Percentiles rank a stretch among this genome's conserved stretches.
Conservation (phyloP, 2,797 vertebrate species). For the Gymnopithys bicolor region DNA sequence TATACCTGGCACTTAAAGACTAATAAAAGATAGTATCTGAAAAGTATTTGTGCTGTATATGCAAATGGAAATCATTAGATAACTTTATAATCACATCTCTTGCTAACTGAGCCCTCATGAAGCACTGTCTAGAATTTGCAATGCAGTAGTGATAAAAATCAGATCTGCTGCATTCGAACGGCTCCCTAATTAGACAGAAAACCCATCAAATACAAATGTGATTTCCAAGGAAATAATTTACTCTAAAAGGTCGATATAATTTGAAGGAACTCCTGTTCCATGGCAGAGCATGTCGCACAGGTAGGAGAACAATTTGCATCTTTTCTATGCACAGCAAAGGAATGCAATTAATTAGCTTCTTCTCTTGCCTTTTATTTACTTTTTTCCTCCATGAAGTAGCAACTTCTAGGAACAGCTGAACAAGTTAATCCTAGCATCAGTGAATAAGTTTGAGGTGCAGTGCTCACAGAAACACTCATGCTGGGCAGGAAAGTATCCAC, state of each 20-base stretch:
- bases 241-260: background rate
- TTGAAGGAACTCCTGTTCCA: background rate
- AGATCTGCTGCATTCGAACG: background rate
- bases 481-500: background rate
- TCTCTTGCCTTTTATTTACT: background rate
- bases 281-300: background rate
- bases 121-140: background rate
- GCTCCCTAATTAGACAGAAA: conserved; percentile 10
- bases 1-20: background rate
- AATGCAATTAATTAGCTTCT: background rate
- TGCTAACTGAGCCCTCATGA: background rate
- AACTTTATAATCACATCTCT: background rate
- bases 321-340: background rate
- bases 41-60: background rate
- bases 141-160: background rate
- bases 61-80: background rate
- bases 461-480: background rate
- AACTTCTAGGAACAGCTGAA: background rate
- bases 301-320: background rate
- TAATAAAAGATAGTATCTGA: background rate
- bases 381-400: background rate
- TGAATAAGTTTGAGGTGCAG: background rate
- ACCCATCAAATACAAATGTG: background rate
- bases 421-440: background rate
- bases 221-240: conserved; percentile 22